phyloP scores from a whole-genome alignment of 2,797 vertebrate species.

The Chloroceryle inda region DNA sequence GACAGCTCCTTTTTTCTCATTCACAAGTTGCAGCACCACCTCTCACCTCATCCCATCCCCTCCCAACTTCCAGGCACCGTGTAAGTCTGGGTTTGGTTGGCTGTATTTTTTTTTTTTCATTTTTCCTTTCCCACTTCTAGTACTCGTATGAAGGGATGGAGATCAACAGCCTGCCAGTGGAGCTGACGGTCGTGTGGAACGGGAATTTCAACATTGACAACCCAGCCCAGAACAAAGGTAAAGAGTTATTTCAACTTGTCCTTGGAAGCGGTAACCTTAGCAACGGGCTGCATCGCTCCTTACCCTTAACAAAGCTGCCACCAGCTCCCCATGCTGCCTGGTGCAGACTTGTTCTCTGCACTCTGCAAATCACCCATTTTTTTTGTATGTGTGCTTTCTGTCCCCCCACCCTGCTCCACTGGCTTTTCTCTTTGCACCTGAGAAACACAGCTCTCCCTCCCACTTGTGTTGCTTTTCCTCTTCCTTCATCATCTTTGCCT shows the following conservation, averaged over 20 bases:
- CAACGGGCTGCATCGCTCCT: slow-evolving; percentile 79
- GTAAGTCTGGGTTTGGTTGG: background rate
- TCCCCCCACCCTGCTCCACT: too few species aligned
- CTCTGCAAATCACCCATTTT: slow-evolving; percentile 46
- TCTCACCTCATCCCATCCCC: background rate
- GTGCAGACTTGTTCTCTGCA: slow-evolving; percentile 43
- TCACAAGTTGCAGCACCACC: background rate
- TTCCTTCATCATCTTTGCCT: background rate
- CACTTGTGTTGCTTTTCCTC: background rate
- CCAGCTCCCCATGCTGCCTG: slow-evolving; percentile 36
- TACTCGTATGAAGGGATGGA: slow-evolving; percentile 98
- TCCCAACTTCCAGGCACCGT: background rate
- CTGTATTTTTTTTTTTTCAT: background rate
- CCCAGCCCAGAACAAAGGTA: slow-evolving; percentile 97
- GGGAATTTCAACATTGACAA: slow-evolving; percentile 99
- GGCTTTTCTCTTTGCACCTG: background rate
- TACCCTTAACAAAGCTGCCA: slow-evolving; percentile 54
- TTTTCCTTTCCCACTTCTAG: slow-evolving; percentile 76
- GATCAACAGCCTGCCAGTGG: slow-evolving; percentile 96
- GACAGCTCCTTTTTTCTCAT: background rate
- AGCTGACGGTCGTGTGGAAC: slow-evolving; percentile 97
- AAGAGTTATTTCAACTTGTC: slow-evolving; percentile 80
- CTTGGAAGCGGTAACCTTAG: slow-evolving; percentile 88
- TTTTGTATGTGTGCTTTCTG: background rate
- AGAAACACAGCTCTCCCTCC: background rate